These are phyloP conservation scores for Monochamus saltuarius DNA, from an alignment of 1,140 invertebrate species.

Conservation along the genomic window DNA sequence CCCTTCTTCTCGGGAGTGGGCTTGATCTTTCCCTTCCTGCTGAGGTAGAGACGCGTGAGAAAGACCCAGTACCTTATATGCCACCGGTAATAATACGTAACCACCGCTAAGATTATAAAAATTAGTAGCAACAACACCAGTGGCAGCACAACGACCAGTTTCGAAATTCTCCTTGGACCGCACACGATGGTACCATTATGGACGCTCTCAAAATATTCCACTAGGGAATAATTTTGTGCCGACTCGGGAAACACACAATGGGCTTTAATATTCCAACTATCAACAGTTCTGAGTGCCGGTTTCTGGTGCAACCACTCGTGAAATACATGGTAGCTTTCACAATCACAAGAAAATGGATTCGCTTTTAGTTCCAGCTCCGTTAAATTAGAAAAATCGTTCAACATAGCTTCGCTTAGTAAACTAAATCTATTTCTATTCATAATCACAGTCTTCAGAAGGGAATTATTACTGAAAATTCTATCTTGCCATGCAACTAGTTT, in stretches of 20 bases:
- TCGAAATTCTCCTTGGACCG: conserved; percentile 8
- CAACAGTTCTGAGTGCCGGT: neutral
- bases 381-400: conserved; percentile 56
- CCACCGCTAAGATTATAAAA: conserved; percentile 4
- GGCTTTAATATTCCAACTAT: neutral
- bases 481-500: conserved; percentile 55
- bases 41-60: conserved; percentile 52
- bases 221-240: neutral
- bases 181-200: conserved; percentile 6
- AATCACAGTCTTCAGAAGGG: conserved; percentile 46
- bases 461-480: conserved; percentile 52
- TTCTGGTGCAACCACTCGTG: conserved; percentile 37
- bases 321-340: conserved; percentile 51
- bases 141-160: conserved; percentile 19
- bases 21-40: conserved; percentile 51
- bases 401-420: conserved; percentile 57
- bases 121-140: conserved; percentile 18
- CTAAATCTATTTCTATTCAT: conserved; percentile 58
- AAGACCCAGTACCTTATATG: conserved; percentile 60
- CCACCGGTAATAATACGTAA: conserved; percentile 42
- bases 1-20: conserved; percentile 13
- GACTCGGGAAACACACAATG: neutral
- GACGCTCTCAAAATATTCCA: conserved; percentile 24
- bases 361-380: conserved; percentile 52
- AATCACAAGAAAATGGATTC: conserved; percentile 60